Percentiles rank a stretch among this genome's conserved stretches.
Conservation (phyloP, 1,140 invertebrate genomes). For the Drosophila guanche region DNA sequence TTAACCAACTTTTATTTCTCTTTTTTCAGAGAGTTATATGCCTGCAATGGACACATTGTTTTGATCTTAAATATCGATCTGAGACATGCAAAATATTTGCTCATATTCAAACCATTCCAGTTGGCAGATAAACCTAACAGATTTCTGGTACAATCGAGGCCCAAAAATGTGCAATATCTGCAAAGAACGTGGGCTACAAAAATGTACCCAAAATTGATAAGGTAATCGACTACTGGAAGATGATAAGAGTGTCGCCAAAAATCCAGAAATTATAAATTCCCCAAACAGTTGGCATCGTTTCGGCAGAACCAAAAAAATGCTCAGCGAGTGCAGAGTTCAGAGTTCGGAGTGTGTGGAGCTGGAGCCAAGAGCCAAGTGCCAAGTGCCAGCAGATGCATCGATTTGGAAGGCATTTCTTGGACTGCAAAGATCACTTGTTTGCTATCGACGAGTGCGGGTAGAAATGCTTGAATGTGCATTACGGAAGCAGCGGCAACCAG, state of each 20-base stretch:
- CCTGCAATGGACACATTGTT: too few relatives aligned
- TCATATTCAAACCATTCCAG: too few relatives aligned
- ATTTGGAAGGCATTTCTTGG: conserved; percentile 10
- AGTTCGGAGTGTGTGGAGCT: conserved; percentile 10
- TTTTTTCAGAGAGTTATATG: too few relatives aligned
- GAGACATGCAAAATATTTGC: too few relatives aligned
- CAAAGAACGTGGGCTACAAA: conserved; percentile 14
- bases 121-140: neutral
- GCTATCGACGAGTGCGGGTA: conserved; percentile 39
- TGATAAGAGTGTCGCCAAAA: conserved; percentile 15
- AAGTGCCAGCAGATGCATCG: neutral
- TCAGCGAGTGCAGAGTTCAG: conserved; percentile 22
- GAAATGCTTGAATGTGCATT: conserved; percentile 51
- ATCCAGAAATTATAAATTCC: conserved; percentile 68
- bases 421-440: conserved; percentile 2
- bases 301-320: conserved; percentile 64
- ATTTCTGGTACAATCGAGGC: neutral
- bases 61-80: too few relatives aligned
- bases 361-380: conserved; percentile 25
- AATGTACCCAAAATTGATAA: conserved; percentile 32
- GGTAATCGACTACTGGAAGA: conserved; percentile 1
- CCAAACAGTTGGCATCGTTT: conserved; percentile 31
- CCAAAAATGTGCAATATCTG: conserved; percentile 10
- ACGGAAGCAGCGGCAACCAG: conserved; percentile 27
- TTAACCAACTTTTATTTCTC: too few relatives aligned